These are phyloP conservation scores for Centropus unirufus DNA, from an alignment of 2,113 vertebrate genomes.

Conservation along the genomic window DNA sequence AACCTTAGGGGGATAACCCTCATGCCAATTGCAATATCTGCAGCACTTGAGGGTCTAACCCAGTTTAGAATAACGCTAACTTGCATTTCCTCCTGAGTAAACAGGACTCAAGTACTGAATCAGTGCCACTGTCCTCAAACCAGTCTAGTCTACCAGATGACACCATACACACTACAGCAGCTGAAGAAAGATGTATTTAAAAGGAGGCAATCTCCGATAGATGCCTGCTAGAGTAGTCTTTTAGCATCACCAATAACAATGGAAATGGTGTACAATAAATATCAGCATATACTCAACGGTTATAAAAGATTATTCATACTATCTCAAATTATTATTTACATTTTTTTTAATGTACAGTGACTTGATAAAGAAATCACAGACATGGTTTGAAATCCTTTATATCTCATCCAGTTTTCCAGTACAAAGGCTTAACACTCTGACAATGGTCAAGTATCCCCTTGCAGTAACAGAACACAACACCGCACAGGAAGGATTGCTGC, in stretches of 20 bases:
- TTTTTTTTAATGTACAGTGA: not conserved
- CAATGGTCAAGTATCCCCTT: not conserved
- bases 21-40: not conserved
- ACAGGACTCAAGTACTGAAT: not conserved
- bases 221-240: not conserved
- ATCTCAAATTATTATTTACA: not conserved
- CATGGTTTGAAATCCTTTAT: not conserved
- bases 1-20: not conserved
- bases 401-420: not conserved
- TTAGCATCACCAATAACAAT: not conserved
- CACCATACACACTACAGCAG: not conserved
- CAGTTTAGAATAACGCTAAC: not conserved
- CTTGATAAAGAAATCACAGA: not conserved
- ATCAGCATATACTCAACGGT: not conserved
- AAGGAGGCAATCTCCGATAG: not conserved
- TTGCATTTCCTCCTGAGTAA: not conserved
- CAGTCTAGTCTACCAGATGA: not conserved
- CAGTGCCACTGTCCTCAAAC: not conserved
- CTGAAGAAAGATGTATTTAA: not conserved
- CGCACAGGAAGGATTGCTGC: not conserved
- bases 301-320: not conserved
- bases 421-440: not conserved
- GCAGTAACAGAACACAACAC: not conserved
- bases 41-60: not conserved
- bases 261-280: not conserved